Evolutionary conservation across 2,113 vertebrate genomes (phyloP).

Genomic region (Periophthalmodon schlosseri): DNA sequence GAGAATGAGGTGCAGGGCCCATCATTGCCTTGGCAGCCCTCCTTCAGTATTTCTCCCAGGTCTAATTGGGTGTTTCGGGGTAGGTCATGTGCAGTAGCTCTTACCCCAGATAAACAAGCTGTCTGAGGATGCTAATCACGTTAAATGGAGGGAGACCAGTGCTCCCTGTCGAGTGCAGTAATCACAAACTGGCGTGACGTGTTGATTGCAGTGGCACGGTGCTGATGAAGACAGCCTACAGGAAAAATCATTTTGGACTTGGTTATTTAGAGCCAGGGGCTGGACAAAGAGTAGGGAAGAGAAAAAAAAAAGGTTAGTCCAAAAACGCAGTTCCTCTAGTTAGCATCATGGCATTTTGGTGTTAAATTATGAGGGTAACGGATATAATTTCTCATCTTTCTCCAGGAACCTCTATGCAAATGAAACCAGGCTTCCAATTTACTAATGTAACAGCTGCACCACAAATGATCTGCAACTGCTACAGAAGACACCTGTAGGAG

Average conservation of each 20-base stretch:
- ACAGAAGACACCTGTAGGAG: neutral
- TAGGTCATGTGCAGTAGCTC: slow-evolving; percentile 51
- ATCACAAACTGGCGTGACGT: slow-evolving; percentile 51
- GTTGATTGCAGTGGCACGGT: slow-evolving; percentile 57
- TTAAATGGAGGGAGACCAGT: slow-evolving; percentile 34
- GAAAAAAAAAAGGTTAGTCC: slow-evolving; percentile 6
- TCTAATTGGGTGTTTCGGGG: slow-evolving; percentile 52
- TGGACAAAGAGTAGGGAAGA: neutral
- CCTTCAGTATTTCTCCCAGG: slow-evolving; percentile 38
- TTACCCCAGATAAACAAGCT: slow-evolving; percentile 61
- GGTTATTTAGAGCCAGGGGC: slow-evolving; percentile 20
- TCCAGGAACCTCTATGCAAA: slow-evolving; percentile 21
- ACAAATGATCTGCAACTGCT: neutral
- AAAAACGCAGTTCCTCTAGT: slow-evolving; percentile 8
- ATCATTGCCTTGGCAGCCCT: slow-evolving; percentile 35
- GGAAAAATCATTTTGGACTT: slow-evolving; percentile 32
- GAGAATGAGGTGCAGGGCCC: slow-evolving; percentile 2
- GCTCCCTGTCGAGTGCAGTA: slow-evolving; percentile 49
- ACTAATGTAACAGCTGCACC: neutral
- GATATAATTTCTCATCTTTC: slow-evolving; percentile 40
- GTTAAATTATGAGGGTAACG: slow-evolving; percentile 36
- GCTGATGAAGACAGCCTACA: slow-evolving; percentile 56
- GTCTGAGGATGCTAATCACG: slow-evolving; percentile 64
- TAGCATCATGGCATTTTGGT: neutral
- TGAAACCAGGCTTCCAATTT: slow-evolving; percentile 39